Evolutionary conservation across 2,113 vertebrate genomes (phyloP).

Genomic region (Aptenodytes patagonicus): DNA sequence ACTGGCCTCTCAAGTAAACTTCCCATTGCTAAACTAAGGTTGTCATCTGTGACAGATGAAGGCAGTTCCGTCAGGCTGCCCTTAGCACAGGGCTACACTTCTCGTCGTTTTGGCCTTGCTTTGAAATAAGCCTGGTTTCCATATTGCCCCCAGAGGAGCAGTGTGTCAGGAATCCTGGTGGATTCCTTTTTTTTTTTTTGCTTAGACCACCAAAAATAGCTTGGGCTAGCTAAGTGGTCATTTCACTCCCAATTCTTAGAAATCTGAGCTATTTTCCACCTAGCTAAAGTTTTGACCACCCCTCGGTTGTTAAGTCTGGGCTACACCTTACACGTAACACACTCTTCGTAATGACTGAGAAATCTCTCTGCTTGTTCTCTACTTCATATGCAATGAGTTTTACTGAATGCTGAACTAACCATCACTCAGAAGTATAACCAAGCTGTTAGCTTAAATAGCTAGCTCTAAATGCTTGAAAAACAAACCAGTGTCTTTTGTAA

Average conservation of each 20-base stretch:
- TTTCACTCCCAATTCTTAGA: background rate
- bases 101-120: background rate
- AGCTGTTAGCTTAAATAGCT: background rate
- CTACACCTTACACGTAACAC: background rate
- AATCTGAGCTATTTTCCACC: background rate
- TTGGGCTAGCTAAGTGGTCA: background rate
- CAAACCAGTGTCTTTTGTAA: background rate
- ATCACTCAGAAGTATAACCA: background rate
- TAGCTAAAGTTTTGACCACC: background rate
- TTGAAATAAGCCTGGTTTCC: background rate
- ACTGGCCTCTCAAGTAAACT: background rate
- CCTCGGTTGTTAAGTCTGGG: background rate
- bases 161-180: background rate
- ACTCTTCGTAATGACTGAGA: background rate
- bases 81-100: background rate
- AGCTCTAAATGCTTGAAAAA: background rate
- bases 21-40: background rate
- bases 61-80: background rate
- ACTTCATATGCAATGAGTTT: background rate
- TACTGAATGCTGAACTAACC: background rate
- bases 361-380: background rate
- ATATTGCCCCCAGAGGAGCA: background rate
- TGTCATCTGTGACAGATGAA: background rate
- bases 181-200: background rate
- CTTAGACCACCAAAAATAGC: background rate